Evolutionary conservation across 2,113 vertebrate genomes (phyloP).

Genomic region (Arenaria interpres): DNA sequence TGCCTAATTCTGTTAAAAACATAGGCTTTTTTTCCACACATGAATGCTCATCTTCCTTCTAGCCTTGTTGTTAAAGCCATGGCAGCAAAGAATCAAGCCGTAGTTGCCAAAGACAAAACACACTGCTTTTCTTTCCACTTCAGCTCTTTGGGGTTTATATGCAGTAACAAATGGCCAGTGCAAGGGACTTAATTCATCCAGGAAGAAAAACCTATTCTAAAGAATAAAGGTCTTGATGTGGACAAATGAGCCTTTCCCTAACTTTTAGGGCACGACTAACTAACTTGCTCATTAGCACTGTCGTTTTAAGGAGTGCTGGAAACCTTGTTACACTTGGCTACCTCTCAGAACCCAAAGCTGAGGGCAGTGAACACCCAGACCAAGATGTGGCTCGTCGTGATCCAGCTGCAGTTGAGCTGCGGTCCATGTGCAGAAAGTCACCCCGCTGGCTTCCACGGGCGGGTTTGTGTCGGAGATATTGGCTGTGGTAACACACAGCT

Average conservation of each 20-base stretch:
- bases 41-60: conserved; percentile 61
- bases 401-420: not conserved
- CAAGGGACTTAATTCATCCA: not conserved
- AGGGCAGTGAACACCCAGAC: not conserved
- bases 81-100: conserved; percentile 43
- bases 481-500: too few species aligned
- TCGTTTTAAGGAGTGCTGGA: not conserved
- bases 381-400: not conserved
- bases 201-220: not conserved
- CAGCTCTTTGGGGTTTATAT: not conserved
- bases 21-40: conserved; percentile 51
- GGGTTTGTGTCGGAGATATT: not conserved
- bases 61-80: conserved; percentile 36
- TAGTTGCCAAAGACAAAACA: not conserved
- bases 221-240: not conserved
- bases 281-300: not conserved
- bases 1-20: conserved; percentile 76
- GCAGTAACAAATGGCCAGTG: not conserved
- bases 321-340: not conserved
- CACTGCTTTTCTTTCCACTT: not conserved
- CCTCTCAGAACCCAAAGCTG: not conserved
- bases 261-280: not conserved
- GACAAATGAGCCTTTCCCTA: not conserved
- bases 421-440: not conserved
- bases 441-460: fast-evolving